Percentiles rank a stretch among this genome's conserved stretches.
phyloP scores from a whole-genome alignment of 2,888 invertebrate species.

The Dynastes maya region DNA sequence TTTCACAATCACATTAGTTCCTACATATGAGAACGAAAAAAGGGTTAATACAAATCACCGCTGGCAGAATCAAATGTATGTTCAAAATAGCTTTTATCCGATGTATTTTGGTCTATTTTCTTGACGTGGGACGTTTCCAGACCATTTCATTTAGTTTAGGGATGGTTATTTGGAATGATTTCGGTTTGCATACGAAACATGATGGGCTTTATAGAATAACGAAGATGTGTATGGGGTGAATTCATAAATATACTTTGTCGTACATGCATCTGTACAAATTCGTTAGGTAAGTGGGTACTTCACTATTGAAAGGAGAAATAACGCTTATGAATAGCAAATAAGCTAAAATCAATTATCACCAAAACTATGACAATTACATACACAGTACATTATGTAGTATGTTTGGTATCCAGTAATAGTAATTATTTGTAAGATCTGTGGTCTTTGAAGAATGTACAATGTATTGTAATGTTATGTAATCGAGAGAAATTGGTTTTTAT shows the following conservation, averaged over 20 bases:
- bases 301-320: no score
- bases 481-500: no score
- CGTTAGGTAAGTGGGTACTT: not conserved
- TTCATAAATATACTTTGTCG: not conserved
- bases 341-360: no score
- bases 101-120: not conserved
- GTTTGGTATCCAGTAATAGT: no score
- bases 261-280: not conserved
- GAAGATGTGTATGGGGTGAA: not conserved
- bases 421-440: no score
- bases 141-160: slow-evolving; percentile 7
- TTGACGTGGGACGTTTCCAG: not conserved
- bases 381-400: no score
- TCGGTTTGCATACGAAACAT: slow-evolving; percentile 5
- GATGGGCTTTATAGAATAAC: not conserved
- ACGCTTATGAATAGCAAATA: no score
- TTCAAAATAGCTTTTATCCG: not conserved
- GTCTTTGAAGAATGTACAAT: no score
- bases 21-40: slow-evolving; percentile 24
- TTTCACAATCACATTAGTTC: slow-evolving; percentile 36
- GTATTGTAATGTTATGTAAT: no score
- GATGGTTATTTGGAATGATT: not conserved
- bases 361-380: no score
- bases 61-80: slow-evolving; percentile 5
- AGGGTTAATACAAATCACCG: slow-evolving; percentile 44